A percentile compares a stretch with the other conserved stretches of the same genome.
phyloP scores from a whole-genome alignment of 92 coral and sea anemone genomes.

The Montipora capitata region DNA sequence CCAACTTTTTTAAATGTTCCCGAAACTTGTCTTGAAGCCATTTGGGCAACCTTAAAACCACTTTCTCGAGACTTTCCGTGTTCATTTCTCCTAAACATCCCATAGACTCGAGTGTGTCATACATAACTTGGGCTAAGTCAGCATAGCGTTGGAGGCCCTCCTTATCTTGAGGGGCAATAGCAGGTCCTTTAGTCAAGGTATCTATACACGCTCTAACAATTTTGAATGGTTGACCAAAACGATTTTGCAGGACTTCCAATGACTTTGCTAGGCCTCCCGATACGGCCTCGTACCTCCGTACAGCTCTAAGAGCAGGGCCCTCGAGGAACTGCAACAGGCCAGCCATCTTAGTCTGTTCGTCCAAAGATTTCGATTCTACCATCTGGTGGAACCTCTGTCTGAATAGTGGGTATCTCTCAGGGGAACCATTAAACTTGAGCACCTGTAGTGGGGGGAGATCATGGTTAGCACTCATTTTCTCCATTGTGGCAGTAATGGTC shows the following conservation, averaged over 20 bases:
- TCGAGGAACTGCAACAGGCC: conserved; percentile 78
- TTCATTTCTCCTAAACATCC: conserved; percentile 64
- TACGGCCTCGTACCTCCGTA: conserved; percentile 71
- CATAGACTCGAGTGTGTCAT: conserved; percentile 63
- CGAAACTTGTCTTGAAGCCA: conserved; percentile 62
- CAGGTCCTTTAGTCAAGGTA: conserved; percentile 67
- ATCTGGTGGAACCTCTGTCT: conserved; percentile 59
- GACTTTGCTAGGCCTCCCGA: conserved; percentile 70
- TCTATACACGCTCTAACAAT: conserved; percentile 66
- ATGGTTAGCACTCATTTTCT: conserved; percentile 62
- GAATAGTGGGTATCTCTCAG: conserved; percentile 66
- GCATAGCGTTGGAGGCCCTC: conserved; percentile 59
- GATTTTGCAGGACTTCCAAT: conserved; percentile 64
- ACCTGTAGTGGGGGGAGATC: conserved; percentile 68
- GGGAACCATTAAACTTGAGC: conserved; percentile 72
- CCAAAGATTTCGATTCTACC: conserved; percentile 73
- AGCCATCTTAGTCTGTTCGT: conserved; percentile 74
- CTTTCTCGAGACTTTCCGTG: conserved; percentile 71
- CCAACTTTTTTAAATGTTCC: conserved; percentile 44
- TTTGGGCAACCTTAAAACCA: conserved; percentile 59
- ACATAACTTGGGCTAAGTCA: conserved; percentile 64
- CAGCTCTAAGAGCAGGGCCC: conserved; percentile 71
- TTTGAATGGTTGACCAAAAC: conserved; percentile 68
- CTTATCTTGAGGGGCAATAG: conserved; percentile 49
- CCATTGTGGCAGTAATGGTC: conserved; percentile 46